phyloP scores from a whole-genome alignment of 2,888 invertebrate species.

The Dugesia japonica region DNA sequence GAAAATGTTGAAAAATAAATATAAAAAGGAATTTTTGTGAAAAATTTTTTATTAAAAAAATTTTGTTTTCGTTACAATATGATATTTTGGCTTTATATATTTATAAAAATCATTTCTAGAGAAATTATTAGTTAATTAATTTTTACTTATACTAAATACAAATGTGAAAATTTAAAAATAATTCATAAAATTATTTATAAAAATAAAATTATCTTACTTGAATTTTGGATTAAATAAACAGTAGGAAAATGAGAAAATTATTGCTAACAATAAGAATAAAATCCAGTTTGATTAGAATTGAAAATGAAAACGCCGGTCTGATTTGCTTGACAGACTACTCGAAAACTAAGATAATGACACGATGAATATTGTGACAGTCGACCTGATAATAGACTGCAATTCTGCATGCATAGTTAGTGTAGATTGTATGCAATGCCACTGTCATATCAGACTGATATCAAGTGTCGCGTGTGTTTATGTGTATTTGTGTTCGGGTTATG shows the following conservation, averaged over 20 bases:
- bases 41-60: too few relatives aligned
- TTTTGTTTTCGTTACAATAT: too few relatives aligned
- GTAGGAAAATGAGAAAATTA: too few relatives aligned
- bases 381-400: conserved; percentile 20
- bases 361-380: conserved; percentile 20
- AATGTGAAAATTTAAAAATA: too few relatives aligned
- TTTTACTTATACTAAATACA: too few relatives aligned
- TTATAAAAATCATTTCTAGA: too few relatives aligned
- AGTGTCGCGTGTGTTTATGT: neutral
- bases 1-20: too few relatives aligned
- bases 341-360: conserved; percentile 17
- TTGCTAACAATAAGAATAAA: neutral
- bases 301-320: conserved; percentile 20
- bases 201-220: neutral
- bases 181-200: neutral
- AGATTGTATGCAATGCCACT: neutral
- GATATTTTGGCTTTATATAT: too few relatives aligned
- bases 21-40: too few relatives aligned
- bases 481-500: neutral
- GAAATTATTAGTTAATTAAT: too few relatives aligned
- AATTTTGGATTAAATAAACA: neutral
- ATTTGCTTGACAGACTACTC: conserved; percentile 20
- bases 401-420: conserved; percentile 10
- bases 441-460: neutral
- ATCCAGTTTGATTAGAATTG: neutral